phyloP scores from a whole-genome alignment of 2,113 vertebrate genomes.

The Oryzias javanicus region DNA sequence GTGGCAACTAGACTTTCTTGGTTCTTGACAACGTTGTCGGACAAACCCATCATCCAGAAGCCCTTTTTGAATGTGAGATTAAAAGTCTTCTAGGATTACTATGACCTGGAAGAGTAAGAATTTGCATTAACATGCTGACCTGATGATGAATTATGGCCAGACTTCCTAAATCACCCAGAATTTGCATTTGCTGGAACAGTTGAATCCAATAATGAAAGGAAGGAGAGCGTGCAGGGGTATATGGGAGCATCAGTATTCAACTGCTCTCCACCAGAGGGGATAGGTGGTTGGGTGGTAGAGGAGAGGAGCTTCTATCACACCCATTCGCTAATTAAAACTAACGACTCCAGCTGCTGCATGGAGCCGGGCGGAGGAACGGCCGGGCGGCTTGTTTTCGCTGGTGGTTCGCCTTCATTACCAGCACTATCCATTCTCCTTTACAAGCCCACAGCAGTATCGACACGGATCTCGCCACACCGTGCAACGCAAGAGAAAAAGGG shows the following conservation, averaged over 20 bases:
- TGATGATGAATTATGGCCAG: conserved; percentile 11
- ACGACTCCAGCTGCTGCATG: conserved; percentile 73
- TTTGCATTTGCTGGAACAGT: conserved; percentile 27
- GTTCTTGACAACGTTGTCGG: too few species aligned
- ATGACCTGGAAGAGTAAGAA: too few species aligned
- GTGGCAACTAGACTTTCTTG: too few species aligned
- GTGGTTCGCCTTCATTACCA: conserved; percentile 75
- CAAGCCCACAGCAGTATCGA: conserved; percentile 62
- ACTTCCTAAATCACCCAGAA: conserved; percentile 2
- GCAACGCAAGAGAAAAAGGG: conserved; percentile 25
- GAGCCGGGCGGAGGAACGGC: conserved; percentile 45
- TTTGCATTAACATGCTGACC: background rate
- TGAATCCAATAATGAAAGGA: conserved; percentile 27
- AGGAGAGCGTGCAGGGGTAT: background rate
- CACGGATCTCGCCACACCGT: conserved; percentile 41
- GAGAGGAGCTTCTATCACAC: conserved; percentile 57
- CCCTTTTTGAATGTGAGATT: too few species aligned
- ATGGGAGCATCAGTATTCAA: conserved; percentile 55
- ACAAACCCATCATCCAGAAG: too few species aligned
- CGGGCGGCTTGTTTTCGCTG: conserved; percentile 73
- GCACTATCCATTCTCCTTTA: conserved; percentile 75
- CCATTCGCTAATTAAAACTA: conserved; percentile 78
- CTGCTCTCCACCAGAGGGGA: conserved; percentile 33
- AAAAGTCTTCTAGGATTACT: too few species aligned
- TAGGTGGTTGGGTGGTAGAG: conserved; percentile 41